These are phyloP conservation scores for Fragum whitleyi DNA, from an alignment of 2,888 invertebrate species.

Conservation along the genomic window DNA sequence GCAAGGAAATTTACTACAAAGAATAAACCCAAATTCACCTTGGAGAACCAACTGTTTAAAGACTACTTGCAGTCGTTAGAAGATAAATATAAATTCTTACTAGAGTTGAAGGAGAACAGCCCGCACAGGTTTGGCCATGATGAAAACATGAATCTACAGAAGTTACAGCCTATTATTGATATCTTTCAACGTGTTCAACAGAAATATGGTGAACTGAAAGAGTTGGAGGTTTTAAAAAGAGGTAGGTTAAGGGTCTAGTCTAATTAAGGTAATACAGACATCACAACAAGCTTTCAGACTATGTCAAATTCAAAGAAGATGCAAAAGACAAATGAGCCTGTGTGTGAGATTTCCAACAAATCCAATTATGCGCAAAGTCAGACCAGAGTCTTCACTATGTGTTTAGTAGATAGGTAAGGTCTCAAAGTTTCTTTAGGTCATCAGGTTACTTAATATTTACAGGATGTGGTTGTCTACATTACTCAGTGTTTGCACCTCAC, in stretches of 20 bases:
- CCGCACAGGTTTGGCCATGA: background rate
- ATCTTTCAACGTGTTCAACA: background rate
- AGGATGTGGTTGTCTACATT: too few species aligned
- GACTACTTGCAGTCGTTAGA: constrained; percentile 17
- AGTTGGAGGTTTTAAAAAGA: background rate
- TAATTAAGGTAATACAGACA: background rate
- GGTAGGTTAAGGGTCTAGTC: background rate
- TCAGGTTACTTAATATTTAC: too few species aligned
- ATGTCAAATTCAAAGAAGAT: too few species aligned
- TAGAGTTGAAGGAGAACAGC: constrained; percentile 4
- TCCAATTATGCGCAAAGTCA: too few species aligned
- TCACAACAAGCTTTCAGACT: too few species aligned
- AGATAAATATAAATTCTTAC: background rate
- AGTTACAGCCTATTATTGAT: constrained; percentile 8
- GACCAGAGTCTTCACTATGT: too few species aligned
- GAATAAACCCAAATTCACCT: background rate
- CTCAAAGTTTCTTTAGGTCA: too few species aligned
- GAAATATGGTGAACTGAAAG: constrained; percentile 8
- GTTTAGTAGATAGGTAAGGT: too few species aligned
- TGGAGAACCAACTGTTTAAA: constrained; percentile 1
- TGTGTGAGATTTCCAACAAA: too few species aligned
- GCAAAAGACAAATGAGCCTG: too few species aligned
- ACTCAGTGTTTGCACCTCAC: too few species aligned
- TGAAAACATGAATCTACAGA: constrained; percentile 4
- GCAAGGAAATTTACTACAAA: constrained; percentile 5